phyloP scores from a whole-genome alignment of 1,140 invertebrate genomes.

The Eufriesea mexicana region DNA sequence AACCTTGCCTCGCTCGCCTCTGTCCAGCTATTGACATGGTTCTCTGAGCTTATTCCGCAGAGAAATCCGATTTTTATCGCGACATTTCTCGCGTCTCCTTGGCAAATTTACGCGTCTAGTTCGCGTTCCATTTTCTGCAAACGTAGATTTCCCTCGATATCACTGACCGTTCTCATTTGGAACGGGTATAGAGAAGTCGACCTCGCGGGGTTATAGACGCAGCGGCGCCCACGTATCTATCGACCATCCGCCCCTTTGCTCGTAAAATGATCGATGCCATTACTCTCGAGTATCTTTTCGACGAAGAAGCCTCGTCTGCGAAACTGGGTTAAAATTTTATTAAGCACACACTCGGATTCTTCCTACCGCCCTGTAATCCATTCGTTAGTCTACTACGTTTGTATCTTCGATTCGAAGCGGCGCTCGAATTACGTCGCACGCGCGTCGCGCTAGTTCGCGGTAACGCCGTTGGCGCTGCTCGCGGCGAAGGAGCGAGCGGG shows the following conservation, averaged over 20 bases:
- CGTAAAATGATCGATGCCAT: constrained; percentile 72
- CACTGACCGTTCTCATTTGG: constrained; percentile 2
- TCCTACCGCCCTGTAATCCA: not conserved
- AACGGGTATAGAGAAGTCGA: constrained; percentile 21
- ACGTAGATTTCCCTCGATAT: not conserved
- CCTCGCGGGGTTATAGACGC: constrained; percentile 66
- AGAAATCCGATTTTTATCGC: not conserved
- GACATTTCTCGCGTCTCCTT: not conserved
- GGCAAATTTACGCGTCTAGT: not conserved
- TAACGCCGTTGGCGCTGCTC: no score
- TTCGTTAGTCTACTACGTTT: not conserved
- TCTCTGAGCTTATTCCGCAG: not conserved
- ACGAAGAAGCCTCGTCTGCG: not conserved
- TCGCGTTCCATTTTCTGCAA: not conserved
- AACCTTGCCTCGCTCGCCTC: not conserved
- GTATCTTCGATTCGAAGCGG: no score
- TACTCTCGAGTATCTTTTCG: constrained; percentile 72
- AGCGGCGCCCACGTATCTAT: constrained; percentile 66
- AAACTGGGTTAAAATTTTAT: constrained; percentile 15
- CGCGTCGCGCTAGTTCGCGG: no score
- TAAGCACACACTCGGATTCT: not conserved
- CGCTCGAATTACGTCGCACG: no score
- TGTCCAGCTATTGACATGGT: not conserved
- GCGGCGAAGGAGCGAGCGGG: no score
- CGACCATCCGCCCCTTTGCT: constrained; percentile 41